A percentile compares a stretch with the other conserved stretches of the same genome.
Conservation (phyloP, 53 echinoderm and acorn worm genomes). For the Arbacia lixula region DNA sequence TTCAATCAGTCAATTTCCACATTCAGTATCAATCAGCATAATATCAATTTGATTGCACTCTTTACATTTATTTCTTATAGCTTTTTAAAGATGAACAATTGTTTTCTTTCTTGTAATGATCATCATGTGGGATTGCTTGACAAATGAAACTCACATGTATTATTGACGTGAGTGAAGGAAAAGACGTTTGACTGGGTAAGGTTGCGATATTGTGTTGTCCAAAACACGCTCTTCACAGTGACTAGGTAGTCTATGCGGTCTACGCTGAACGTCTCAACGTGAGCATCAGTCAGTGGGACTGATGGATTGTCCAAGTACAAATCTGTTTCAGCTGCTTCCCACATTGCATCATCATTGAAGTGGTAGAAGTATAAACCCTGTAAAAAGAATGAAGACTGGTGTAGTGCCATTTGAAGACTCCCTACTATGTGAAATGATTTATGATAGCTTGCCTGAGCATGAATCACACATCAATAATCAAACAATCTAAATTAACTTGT, state of each 20-base stretch:
- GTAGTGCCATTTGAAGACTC: too few relatives aligned
- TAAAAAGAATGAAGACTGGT: too few relatives aligned
- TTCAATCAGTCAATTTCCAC: too few relatives aligned
- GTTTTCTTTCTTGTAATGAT: not conserved
- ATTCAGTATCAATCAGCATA: too few relatives aligned
- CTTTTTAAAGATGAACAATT: not conserved
- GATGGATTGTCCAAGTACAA: not conserved
- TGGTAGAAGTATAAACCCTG: constrained; percentile 62
- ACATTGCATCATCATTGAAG: constrained; percentile 48
- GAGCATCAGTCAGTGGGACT: not conserved
- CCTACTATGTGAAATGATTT: too few relatives aligned
- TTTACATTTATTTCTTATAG: too few relatives aligned
- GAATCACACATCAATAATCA: too few relatives aligned
- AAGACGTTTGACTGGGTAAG: constrained; percentile 10
- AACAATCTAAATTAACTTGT: too few relatives aligned
- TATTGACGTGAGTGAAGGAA: constrained; percentile 43
- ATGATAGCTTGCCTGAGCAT: too few relatives aligned
- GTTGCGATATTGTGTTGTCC: constrained; percentile 21
- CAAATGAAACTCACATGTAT: constrained; percentile 23
- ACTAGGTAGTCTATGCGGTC: constrained; percentile 16
- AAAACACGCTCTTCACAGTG: not conserved
- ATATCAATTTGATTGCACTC: too few relatives aligned
- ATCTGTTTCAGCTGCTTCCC: constrained; percentile 41
- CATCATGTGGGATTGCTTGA: not conserved
- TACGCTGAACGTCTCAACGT: constrained; percentile 10